Evolutionary conservation across 2,888 invertebrate genomes (phyloP), one percentile per base, ranked within the genome.

Genomic region (Penaeus monodon): DNA sequence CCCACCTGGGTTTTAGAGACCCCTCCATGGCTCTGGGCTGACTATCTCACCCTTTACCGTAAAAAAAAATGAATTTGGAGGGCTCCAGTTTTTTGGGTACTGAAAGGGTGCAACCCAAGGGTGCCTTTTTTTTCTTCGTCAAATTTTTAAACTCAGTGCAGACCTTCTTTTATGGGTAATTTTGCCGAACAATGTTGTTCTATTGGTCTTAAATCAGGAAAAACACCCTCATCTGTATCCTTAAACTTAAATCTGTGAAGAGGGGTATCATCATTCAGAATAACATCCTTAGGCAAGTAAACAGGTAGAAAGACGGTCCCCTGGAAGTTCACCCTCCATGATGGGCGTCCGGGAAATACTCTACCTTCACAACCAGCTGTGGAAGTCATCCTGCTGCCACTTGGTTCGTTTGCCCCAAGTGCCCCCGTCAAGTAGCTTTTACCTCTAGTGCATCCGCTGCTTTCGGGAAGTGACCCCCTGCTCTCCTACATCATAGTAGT

Each of bases 331-430:
- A 33, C 33, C 63, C 20, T 66, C 76, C 68, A 85, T 86, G 27
- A 90, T 49, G 88, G 86, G 24, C 73, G 74, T 33, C 84, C 88
- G 33, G 49, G 49, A n/a, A n/a, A 57, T 88, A 90, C 33, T 73
- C n/a, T 81, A 97, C 94, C 91, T 95, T 94, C 0, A 98, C 92
- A 68, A 95, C 94, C 27, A 99, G 93, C 92, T 99, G 99, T 0
- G 99, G 95, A 78, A 97, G 64, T 95, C 94, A 74, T 95, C 95
- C 91, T 95, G 94, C 92, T 99, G 99, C 92, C 95, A 97, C 91
- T 95, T 96, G 14, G 99, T 99, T 89, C 99, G 94, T 92, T 96
- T 96, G 0, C n/a, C n/a, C 99, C 99, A 90, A 99, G 93, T 64
- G 96, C 94, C 90, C 97, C 97, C 93, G 93, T 92, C 44, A 90